These are phyloP conservation scores for Glyptemys insculpta DNA, from an alignment of 2,797 vertebrate genomes.

Conservation along the genomic window DNA sequence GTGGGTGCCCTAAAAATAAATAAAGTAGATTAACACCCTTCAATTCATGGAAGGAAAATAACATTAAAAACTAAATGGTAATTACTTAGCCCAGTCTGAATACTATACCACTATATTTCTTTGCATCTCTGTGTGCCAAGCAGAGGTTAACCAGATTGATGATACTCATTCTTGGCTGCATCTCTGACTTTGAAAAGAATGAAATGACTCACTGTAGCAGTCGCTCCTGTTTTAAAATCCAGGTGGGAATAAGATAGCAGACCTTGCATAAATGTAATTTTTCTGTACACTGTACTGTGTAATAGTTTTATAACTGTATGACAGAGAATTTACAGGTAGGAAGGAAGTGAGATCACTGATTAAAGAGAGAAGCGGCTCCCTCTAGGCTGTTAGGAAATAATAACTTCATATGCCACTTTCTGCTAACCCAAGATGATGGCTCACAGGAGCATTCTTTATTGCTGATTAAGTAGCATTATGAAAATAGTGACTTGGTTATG, in stretches of 20 bases:
- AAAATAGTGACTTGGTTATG: constrained; percentile 80
- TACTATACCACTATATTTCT: background rate
- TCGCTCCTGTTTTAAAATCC: constrained; percentile 69
- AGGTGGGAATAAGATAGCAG: constrained; percentile 63
- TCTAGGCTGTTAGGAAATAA: constrained; percentile 81
- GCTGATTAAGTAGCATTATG: constrained; percentile 80
- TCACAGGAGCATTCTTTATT: constrained; percentile 81
- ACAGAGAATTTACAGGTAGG: constrained; percentile 76
- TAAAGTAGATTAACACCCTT: background rate
- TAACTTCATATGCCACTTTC: constrained; percentile 80
- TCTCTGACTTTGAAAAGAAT: constrained; percentile 50
- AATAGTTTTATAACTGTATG: constrained; percentile 75
- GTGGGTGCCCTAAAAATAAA: background rate
- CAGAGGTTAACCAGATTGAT: constrained; percentile 57
- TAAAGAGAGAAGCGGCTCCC: constrained; percentile 77
- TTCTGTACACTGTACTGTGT: constrained; percentile 56
- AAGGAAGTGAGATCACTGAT: constrained; percentile 79
- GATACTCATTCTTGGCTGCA: constrained; percentile 58
- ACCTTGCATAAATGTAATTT: constrained; percentile 68
- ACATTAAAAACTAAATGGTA: background rate
- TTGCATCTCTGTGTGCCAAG: constrained; percentile 25
- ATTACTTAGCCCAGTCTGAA: background rate
- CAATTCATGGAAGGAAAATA: background rate
- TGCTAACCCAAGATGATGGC: constrained; percentile 77
- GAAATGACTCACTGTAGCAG: constrained; percentile 56